Evolutionary conservation across 2,113 vertebrate species (phyloP).

Genomic region (Grus americana): DNA sequence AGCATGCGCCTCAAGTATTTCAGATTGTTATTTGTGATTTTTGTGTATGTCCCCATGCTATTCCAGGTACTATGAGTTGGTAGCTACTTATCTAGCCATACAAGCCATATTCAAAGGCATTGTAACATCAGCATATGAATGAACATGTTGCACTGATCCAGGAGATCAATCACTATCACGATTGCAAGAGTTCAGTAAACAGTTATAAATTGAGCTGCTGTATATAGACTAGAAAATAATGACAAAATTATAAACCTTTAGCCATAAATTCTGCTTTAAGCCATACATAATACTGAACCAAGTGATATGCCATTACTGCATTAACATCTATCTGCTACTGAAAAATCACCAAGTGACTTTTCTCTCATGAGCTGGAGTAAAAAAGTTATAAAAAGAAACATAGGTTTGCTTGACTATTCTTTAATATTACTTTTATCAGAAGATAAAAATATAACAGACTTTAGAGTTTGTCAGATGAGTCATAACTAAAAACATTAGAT

Average conservation of each 20-base stretch:
- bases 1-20: neutral
- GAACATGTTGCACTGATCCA: neutral
- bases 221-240: neutral
- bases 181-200: neutral
- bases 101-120: slow-evolving; percentile 14
- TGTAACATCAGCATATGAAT: neutral
- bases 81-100: neutral
- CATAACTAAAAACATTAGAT: slow-evolving; percentile 55
- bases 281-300: neutral
- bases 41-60: neutral
- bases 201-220: neutral
- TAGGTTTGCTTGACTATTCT: neutral
- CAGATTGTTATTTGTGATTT: slow-evolving; percentile 12
- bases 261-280: neutral
- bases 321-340: neutral
- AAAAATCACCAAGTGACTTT: neutral
- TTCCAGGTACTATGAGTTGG: neutral
- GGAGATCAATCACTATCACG: neutral
- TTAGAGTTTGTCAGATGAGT: slow-evolving; percentile 60
- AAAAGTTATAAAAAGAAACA: slow-evolving; percentile 34
- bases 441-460: slow-evolving; percentile 24
- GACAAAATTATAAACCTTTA: neutral
- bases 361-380: neutral
- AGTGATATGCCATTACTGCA: neutral
- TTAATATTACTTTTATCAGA: slow-evolving; percentile 34